Conservation (phyloP, 2,888 invertebrate species). For the Brachyptera putata region DNA sequence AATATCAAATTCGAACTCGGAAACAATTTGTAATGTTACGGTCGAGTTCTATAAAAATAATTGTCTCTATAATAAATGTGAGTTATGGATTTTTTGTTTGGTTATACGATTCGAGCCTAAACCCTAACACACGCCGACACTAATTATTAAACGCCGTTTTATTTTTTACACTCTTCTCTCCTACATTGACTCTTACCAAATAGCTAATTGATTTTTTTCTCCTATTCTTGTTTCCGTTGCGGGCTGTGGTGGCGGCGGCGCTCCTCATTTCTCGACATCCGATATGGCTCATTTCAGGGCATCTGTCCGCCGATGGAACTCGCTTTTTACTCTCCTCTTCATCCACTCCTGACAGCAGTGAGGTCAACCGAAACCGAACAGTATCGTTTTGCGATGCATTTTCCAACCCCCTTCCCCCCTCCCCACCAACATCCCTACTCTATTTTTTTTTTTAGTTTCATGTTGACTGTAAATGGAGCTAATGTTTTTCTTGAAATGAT, state of each 20-base stretch:
- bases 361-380: background rate
- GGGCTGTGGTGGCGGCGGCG: background rate
- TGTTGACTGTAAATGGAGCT: no score
- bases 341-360: background rate
- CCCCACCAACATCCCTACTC: background rate
- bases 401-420: background rate
- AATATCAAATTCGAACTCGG: no score
- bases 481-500: no score
- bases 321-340: background rate
- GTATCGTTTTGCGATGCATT: background rate
- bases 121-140: no score
- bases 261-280: background rate
- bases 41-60: no score
- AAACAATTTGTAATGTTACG: no score
- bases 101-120: no score
- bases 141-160: no score
- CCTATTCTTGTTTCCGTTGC: background rate
- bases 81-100: no score
- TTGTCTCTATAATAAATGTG: no score
- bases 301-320: background rate
- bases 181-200: background rate
- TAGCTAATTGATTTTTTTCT: conserved; percentile 1
- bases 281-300: conserved; percentile 1
- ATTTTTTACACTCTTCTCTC: background rate
- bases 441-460: background rate